These are phyloP conservation scores for Aramus guarauna DNA, from an alignment of 2,113 vertebrate species.

Conservation along the genomic window DNA sequence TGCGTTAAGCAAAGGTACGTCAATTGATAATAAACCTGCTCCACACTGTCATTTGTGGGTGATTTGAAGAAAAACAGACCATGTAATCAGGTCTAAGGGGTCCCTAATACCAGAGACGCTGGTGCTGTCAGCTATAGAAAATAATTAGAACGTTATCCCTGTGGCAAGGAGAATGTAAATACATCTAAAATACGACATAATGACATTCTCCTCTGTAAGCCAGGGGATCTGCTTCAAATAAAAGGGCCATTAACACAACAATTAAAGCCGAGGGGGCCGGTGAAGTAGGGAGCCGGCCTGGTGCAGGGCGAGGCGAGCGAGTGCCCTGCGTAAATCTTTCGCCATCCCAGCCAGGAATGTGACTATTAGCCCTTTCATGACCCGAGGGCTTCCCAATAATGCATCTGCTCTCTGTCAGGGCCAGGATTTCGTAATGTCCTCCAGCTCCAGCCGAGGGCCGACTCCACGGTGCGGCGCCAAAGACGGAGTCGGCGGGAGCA, in stretches of 20 bases:
- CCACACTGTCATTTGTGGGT: slow-evolving; percentile 67
- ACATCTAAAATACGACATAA: slow-evolving; percentile 80
- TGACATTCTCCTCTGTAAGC: slow-evolving; percentile 77
- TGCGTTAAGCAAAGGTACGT: slow-evolving; percentile 70
- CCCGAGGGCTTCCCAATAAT: slow-evolving; percentile 73
- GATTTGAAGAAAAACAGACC: slow-evolving; percentile 76
- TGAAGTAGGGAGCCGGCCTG: slow-evolving; percentile 70
- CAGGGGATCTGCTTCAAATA: slow-evolving; percentile 79
- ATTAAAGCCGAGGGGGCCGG: slow-evolving; percentile 75
- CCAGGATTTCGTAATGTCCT: slow-evolving; percentile 65
- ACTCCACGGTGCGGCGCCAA: slow-evolving; percentile 38
- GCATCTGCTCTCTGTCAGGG: slow-evolving; percentile 74
- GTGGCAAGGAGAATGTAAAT: slow-evolving; percentile 80
- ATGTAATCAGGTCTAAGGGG: slow-evolving; percentile 74
- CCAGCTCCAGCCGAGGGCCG: not conserved
- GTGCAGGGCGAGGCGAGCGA: slow-evolving; percentile 68
- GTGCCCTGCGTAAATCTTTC: slow-evolving; percentile 70
- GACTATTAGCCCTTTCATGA: slow-evolving; percentile 76
- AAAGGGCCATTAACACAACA: slow-evolving; percentile 79
- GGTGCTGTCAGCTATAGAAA: slow-evolving; percentile 78
- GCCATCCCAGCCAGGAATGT: slow-evolving; percentile 76
- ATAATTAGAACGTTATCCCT: slow-evolving; percentile 80
- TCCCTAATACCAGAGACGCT: slow-evolving; percentile 74
- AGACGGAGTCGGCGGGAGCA: not conserved
- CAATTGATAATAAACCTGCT: slow-evolving; percentile 70